Percentiles rank a stretch among this genome's conserved stretches.
Evolutionary conservation across 2,888 invertebrate genomes (phyloP).

Genomic region (Epirrhoe tristata): DNA sequence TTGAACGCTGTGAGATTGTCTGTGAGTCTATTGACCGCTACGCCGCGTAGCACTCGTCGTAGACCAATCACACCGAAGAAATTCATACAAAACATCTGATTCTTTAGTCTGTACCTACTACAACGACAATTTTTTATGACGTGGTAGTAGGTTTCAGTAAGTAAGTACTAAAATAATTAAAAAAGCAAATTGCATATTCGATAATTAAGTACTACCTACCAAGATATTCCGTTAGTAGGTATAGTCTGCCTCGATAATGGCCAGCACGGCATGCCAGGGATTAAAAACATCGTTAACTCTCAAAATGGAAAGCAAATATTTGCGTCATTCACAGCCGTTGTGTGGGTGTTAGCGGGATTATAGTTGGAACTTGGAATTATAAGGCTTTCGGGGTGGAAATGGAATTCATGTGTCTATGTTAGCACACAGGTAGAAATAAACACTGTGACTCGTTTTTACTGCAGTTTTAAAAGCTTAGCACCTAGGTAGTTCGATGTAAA

Average conservation of each 20-base stretch:
- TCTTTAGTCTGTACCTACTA: too few relatives aligned
- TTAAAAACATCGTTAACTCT: slow-evolving; percentile 75
- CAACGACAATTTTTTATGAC: too few relatives aligned
- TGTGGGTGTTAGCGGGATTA: slow-evolving; percentile 57
- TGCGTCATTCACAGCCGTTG: slow-evolving; percentile 50
- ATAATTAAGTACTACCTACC: slow-evolving; percentile 5
- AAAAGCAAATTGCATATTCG: neutral
- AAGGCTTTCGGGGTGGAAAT: slow-evolving; percentile 45
- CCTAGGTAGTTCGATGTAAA: too few relatives aligned
- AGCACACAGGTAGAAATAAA: neutral
- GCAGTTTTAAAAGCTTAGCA: too few relatives aligned
- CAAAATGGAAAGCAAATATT: slow-evolving; percentile 78
- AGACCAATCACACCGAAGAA: too few relatives aligned
- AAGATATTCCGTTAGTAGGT: neutral
- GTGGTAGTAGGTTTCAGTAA: too few relatives aligned
- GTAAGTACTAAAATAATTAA: neutral
- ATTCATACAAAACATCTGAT: too few relatives aligned
- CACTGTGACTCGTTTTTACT: too few relatives aligned
- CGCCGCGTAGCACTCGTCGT: too few relatives aligned
- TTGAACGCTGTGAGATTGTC: too few relatives aligned
- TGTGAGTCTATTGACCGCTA: too few relatives aligned
- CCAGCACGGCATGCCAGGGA: slow-evolving; percentile 52
- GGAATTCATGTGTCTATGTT: slow-evolving; percentile 5
- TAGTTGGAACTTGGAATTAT: slow-evolving; percentile 55
- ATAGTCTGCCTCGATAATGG: slow-evolving; percentile 56